Conservation (phyloP, 2,797 vertebrate species). For the Acestrorhynchus altus region DNA sequence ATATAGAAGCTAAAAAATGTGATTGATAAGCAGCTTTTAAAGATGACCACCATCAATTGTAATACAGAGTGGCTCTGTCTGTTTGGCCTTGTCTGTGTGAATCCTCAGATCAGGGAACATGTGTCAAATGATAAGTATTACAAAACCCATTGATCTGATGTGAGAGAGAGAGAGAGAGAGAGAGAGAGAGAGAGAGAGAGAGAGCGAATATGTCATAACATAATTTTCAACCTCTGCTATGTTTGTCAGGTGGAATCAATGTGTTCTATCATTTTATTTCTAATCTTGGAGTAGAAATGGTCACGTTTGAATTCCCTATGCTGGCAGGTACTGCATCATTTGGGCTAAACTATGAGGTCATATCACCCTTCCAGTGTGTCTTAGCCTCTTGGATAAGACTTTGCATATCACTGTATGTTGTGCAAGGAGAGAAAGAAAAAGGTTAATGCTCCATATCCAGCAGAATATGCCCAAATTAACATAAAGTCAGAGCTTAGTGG, state of each 20-base stretch:
- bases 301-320: neutral
- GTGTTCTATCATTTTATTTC: neutral
- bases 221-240: constrained; percentile 8
- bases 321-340: neutral
- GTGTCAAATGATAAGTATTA: constrained; percentile 48
- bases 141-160: constrained; percentile 54
- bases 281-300: neutral
- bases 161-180: neutral
- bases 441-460: too few species aligned
- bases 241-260: neutral
- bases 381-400: too few species aligned
- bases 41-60: neutral
- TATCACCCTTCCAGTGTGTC: too few species aligned
- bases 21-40: constrained; percentile 2
- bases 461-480: too few species aligned
- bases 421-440: too few species aligned
- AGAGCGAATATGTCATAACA: constrained; percentile 11
- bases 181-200: constrained; percentile 1
- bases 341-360: neutral
- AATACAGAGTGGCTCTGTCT: constrained; percentile 45
- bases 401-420: too few species aligned
- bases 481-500: too few species aligned
- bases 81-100: constrained; percentile 44
- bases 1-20: neutral
- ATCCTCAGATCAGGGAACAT: constrained; percentile 40